Base-by-base conservation (phyloP, 2,797 vertebrate species). In the Lagodon rhomboides region DNA sequence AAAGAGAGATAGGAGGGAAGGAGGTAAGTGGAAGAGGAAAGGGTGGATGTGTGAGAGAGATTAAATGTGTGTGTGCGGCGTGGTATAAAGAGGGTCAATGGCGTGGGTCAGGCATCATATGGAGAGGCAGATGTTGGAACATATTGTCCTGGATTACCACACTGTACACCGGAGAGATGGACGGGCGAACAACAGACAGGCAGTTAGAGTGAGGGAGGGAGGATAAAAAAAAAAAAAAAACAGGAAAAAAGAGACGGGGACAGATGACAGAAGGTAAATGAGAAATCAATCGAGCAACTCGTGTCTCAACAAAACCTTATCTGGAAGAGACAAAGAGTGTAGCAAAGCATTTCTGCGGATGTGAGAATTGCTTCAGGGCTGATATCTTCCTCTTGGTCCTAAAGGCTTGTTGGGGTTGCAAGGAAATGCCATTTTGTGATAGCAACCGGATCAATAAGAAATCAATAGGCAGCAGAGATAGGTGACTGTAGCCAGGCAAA, bases 41-140 rank as follows among this genome's bases (percentile, higher is more conserved):
- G 67, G 63, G 66, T 79, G 82, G 51, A 77, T 84, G 79, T 73
- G 79, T 51, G 25, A 66, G 44, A 53, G 55, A 8, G 65, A 79
- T 81, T 77, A 71, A 76, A 68, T 79, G 67, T 38, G 49, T 34
- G 62, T 46, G 86, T 65, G 83, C 1, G 12, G 38, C 27, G 43
- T 47, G 79, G 94, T 92, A 91, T 96, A 93, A 96, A 97, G 96
- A 97, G 96, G 97, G 96, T 97, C 96, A 96, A 89, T 95, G 85
- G 93, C 79, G 73, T 76, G 92, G 96, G 95, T 96, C 90, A 83
- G 95, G 90, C 95, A 95, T 98, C 96, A 96, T 96, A 96, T 92
- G 96, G 95, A 93, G 96, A 96, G 95, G 95, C 97, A 98, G 97
- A 97, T 98, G 97, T 97, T 97, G 85, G 94, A 97, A 94, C 97